Evolutionary conservation across 2,797 vertebrate species (phyloP).

Genomic region (Bradypus variegatus): DNA sequence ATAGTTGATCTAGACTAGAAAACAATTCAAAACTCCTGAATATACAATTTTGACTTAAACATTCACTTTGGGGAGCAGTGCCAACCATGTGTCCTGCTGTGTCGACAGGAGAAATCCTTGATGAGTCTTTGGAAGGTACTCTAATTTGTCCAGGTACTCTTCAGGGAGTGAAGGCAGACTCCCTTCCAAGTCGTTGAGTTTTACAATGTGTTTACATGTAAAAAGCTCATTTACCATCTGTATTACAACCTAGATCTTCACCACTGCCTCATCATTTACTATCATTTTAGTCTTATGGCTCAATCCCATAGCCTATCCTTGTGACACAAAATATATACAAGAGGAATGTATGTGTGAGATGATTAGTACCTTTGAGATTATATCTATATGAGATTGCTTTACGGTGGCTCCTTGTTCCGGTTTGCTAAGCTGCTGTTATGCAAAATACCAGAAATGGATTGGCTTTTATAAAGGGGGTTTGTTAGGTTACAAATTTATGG

Average conservation of each 20-base stretch:
- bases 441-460: too few species aligned
- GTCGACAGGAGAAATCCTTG: slow-evolving; percentile 19
- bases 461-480: too few species aligned
- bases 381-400: background rate
- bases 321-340: background rate
- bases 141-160: slow-evolving; percentile 7
- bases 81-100: background rate
- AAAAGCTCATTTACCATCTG: slow-evolving; percentile 28
- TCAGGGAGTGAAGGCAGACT: background rate
- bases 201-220: slow-evolving; percentile 10
- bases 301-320: background rate
- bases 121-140: background rate
- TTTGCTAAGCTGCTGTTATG: too few species aligned
- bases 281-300: slow-evolving; percentile 14
- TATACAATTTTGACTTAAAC: background rate
- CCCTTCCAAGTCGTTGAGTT: slow-evolving; percentile 17
- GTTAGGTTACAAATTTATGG: too few species aligned
- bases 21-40: slow-evolving; percentile 4
- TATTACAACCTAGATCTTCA: background rate
- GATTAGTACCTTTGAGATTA: background rate
- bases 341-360: background rate
- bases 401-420: background rate
- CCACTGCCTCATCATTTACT: background rate
- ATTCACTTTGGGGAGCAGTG: background rate
- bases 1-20: background rate